A percentile compares a stretch with the other conserved stretches of the same genome.
Conservation (phyloP, 2,888 invertebrate species). For the Lysandra coridon region DNA sequence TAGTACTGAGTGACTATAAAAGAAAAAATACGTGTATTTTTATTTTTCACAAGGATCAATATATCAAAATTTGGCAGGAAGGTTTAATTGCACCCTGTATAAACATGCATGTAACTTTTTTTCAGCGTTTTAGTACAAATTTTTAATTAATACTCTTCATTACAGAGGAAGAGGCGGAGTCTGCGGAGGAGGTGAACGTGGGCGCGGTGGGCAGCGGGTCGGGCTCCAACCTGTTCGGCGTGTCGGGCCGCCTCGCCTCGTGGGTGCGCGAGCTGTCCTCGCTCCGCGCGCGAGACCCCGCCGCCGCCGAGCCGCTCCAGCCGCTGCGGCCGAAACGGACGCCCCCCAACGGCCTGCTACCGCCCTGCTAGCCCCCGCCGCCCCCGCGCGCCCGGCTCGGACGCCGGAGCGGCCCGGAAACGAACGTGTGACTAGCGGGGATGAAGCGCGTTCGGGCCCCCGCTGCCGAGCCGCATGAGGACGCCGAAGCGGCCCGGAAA, state of each 20-base stretch:
- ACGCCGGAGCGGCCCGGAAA: background rate
- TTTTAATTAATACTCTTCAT: background rate
- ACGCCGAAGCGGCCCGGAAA: too few species aligned
- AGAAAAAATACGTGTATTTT: too few species aligned
- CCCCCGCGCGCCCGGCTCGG: constrained; percentile 31
- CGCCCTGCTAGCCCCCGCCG: constrained; percentile 42
- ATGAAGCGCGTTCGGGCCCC: background rate
- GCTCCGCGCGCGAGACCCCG: constrained; percentile 67
- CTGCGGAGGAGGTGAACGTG: constrained; percentile 67
- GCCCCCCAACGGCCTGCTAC: constrained; percentile 57
- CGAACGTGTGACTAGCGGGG: background rate
- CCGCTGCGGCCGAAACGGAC: constrained; percentile 42
- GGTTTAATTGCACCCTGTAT: background rate
- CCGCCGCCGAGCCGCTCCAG: constrained; percentile 61
- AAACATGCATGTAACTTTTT: background rate
- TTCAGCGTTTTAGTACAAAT: background rate
- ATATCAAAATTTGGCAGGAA: too few species aligned
- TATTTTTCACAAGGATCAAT: too few species aligned
- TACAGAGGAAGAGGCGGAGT: constrained; percentile 61
- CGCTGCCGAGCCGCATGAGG: background rate
- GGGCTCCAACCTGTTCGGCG: constrained; percentile 75
- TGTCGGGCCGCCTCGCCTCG: constrained; percentile 73
- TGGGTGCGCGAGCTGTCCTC: constrained; percentile 77
- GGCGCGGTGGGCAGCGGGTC: constrained; percentile 74
- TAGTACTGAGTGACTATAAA: too few species aligned